Base-by-base conservation (phyloP, 2,888 invertebrate genomes). In the Ashinkailepas kermadecensis region DNA sequence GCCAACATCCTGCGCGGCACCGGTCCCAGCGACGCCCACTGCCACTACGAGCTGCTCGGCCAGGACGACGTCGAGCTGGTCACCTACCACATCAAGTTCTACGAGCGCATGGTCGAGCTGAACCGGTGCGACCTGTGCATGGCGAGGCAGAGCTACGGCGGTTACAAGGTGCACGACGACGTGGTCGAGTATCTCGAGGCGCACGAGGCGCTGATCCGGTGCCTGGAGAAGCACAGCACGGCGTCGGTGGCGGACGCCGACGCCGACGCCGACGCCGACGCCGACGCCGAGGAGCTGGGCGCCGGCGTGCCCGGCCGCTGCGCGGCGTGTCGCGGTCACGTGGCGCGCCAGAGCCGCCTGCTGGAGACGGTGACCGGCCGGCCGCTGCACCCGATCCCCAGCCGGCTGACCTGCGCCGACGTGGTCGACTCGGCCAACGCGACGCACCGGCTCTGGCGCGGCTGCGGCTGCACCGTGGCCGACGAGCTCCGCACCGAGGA, bases 81-180 rank as follows among this genome's bases (percentile, higher is more conserved):
- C 15, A 13, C 54, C 8, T 74, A 15, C 74, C 15, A 74, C 74
- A 18, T 54, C 6, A 39, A 23, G 54, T 74, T 23, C 74, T 74
- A 74, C 74, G 18, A 74, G 21, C 18, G 39, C 39, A 25, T 74
- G 12, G 15, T 74, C 54, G 54, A 6, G 9, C 54, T 39, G 54
- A 39, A 74, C 74, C 39, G 74, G 23, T 74, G 74, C 74, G 54
- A 54, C 54, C 74, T 13, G 8, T 74, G 74, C 74, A 25, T 74
- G 39, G 10, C 8, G 8, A 25, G 25, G 21, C 74, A 15, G 18
- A 13, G 15, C 8, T 74, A 54, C 54, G 74, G 74, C 9, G 74
- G 54, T 18, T 74, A 74, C 54, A 25, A 15, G 7, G 54, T 74
- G 13, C 13, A 54, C 54, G 74, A 39, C 13, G 74, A 74, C 7